Conservation (phyloP, 2,113 vertebrate species). For the Campylorhamphus procurvoides region DNA sequence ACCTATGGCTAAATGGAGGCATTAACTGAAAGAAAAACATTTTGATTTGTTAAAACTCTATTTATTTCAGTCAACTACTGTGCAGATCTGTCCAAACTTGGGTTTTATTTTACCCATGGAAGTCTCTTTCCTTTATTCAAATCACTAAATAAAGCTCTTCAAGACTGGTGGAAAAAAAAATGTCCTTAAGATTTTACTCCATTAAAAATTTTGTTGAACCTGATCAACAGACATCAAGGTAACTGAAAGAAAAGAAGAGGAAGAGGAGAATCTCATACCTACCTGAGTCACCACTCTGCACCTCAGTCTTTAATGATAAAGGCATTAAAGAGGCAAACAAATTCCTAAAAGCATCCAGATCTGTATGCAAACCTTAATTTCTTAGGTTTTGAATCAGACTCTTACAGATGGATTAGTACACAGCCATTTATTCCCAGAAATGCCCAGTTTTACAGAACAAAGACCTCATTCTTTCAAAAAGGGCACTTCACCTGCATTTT, state of each 20-base stretch:
- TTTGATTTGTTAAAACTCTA: not conserved
- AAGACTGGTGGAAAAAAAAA: not conserved
- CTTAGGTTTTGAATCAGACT: not conserved
- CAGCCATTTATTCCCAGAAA: not conserved
- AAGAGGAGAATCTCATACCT: not conserved
- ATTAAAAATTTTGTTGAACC: not conserved
- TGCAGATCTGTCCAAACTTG: not conserved
- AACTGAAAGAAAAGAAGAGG: not conserved
- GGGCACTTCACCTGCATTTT: not conserved
- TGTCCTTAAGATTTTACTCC: not conserved
- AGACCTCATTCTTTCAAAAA: constrained; percentile 20
- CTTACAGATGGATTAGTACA: not conserved
- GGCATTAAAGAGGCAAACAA: not conserved
- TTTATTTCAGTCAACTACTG: not conserved
- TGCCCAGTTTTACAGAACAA: not conserved
- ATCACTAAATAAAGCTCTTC: not conserved
- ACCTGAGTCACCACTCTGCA: not conserved
- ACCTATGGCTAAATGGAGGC: not conserved
- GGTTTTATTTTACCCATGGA: not conserved
- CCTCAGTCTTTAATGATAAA: not conserved
- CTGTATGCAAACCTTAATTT: not conserved
- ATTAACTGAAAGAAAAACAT: not conserved
- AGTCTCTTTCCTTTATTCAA: not conserved
- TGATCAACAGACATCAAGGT: not conserved
- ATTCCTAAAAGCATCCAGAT: not conserved